Conservation (phyloP, 2,797 vertebrate genomes). For the Molossus molossus region DNA sequence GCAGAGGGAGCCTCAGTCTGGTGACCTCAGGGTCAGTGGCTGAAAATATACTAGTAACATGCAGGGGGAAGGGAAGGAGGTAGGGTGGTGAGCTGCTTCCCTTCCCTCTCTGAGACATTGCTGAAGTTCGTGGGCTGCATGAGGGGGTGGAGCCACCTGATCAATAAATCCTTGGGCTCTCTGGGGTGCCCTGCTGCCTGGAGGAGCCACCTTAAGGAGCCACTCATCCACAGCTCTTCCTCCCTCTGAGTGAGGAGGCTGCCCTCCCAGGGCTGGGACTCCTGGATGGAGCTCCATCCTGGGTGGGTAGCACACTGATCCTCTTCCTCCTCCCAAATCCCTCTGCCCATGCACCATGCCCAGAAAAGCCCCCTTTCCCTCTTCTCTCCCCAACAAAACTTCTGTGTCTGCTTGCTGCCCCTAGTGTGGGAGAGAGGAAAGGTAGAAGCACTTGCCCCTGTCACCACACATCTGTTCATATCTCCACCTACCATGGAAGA, state of each 20-base stretch:
- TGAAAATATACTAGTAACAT: not conserved
- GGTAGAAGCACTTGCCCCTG: not conserved
- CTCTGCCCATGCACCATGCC: not conserved
- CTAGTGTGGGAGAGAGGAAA: not conserved
- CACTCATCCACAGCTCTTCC: not conserved
- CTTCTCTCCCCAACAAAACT: not conserved
- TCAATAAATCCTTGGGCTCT: conserved; percentile 13
- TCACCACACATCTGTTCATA: not conserved
- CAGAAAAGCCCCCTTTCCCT: not conserved
- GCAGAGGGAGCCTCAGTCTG: not conserved
- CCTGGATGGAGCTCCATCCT: not conserved
- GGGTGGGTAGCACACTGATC: not conserved
- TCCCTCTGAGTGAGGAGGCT: not conserved
- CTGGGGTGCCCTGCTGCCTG: not conserved
- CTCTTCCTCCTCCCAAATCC: not conserved
- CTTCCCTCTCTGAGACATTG: not conserved
- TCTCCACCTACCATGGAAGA: not conserved
- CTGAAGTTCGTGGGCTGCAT: not conserved
- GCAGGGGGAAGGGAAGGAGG: not conserved
- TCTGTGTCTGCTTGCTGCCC: not conserved
- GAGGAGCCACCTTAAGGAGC: conserved; percentile 38
- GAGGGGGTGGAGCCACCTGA: not conserved
- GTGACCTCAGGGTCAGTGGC: not conserved
- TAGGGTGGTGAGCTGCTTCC: not conserved
- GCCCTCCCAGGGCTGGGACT: not conserved